These are phyloP conservation scores for Molorchus minor DNA, from an alignment of 2,888 invertebrate genomes.

Conservation along the genomic window DNA sequence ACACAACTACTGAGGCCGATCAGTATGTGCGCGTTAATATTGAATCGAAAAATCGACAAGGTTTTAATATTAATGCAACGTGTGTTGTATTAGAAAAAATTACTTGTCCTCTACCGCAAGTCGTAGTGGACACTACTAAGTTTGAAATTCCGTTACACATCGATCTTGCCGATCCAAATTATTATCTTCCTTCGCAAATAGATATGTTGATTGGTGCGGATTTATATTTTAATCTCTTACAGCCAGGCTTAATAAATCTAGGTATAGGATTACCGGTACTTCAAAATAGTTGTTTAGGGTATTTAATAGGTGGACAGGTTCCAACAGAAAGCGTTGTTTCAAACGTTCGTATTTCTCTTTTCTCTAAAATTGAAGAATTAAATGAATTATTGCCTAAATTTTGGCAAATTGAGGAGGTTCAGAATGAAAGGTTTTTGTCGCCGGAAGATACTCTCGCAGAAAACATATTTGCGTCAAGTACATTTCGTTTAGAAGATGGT, in stretches of 20 bases:
- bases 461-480: not conserved
- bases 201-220: conserved; percentile 21
- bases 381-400: conserved; percentile 13
- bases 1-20: not conserved
- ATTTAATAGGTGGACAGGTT: not conserved
- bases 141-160: not conserved
- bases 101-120: not conserved
- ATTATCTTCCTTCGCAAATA: not conserved
- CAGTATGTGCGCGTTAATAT: not conserved
- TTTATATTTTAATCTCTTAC: conserved; percentile 7
- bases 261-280: not conserved
- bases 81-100: not conserved
- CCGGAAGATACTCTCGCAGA: conserved; percentile 22
- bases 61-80: not conserved
- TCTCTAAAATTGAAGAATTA: not conserved
- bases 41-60: no score
- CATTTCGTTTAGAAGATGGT: not conserved
- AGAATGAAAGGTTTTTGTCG: not conserved
- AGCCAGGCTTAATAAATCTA: not conserved
- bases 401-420: conserved; percentile 11
- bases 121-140: not conserved
- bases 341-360: not conserved
- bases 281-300: conserved; percentile 5
- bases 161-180: conserved; percentile 12
- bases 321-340: not conserved